Base-by-base conservation (phyloP, 1,140 invertebrate genomes). In the Zophobas atratus region DNA sequence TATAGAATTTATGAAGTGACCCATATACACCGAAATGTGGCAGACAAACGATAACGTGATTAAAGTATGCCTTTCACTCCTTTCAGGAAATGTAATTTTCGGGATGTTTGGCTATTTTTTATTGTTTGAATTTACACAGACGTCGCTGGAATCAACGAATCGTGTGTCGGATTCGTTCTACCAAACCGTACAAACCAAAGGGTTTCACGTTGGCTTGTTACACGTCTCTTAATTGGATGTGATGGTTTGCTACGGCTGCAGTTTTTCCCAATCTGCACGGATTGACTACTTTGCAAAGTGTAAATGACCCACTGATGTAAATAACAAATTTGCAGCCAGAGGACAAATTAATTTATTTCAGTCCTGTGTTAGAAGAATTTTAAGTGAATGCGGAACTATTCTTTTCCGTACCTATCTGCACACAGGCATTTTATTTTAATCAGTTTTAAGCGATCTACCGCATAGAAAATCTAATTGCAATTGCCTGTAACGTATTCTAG, bases 61-160 rank as follows among this genome's bases (percentile, higher is more conserved):
- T 20, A 20, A 20, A 20, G 20, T 20, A 20, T 20, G 20, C 20
- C 20, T 20, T 20, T n/a, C n/a, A n/a, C n/a, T n/a, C n/a, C n/a
- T n/a, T n/a, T 20, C 20, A 20, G 20, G 20, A 46, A 8, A 46
- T 46, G 3, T 57, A 57, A 57, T 33, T 57, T 57, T 57, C 34
- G 20, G 6, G 5, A 6, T 34, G 33, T 6, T n/a, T 74, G 36
- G 6, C 41, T 6, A 5, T 41, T 71, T 71, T 48, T 36, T 8
- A 36, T 71, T 71, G 34, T 71, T 51, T 33, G 70, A 41, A 53
- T 72, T 72, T 51, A 41, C 67, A 72, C 70, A 53, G 41, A 20
- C 70, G 35, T 38, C 36, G 46, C 48, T 72, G 38, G 43, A 38
- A 67, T 43, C 41, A 67, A 67, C 60, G 39, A 48, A 32, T 43